Base-by-base conservation (phyloP, 1,140 invertebrate species). In the Pogonomyrmex californicus region DNA sequence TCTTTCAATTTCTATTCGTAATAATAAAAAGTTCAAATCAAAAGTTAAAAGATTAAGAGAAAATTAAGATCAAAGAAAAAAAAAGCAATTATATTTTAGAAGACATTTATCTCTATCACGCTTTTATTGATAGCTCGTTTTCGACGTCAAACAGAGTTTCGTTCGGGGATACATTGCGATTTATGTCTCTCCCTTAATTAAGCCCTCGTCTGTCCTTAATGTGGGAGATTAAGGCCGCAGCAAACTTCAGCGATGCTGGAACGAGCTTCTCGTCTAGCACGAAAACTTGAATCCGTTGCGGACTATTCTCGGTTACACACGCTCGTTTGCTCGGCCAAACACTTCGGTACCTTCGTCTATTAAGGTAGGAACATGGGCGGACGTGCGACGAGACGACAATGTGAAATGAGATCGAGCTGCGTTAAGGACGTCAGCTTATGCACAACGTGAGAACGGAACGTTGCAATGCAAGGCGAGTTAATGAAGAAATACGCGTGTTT, bases 101-200 rank as follows among this genome's bases (percentile, higher is more conserved):
- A 65, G 9, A 75, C 4, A 23, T 78, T 49, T 14, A 51, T 38
- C 63, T 56, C 56, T n/a, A 73, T 49, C 23, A 51, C 17, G 17
- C 30, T 65, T 63, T 41, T 51, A 63, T 65, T 36, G 30, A 78
- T 78, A 63, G 49, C 41, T 54, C n/a, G 47, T 78, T 23, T 23
- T 85, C 36, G 38, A 51, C n/a, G 47, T 51, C 41, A 38, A 10
- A 51, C 14, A 41, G 9, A 49, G 44, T 60, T 73, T 75, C n/a
- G 33, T 23, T 58, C 9, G 49, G 10, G 54, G 23, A 71, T 47
- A 36, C 54, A 86, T 88, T 75, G 89, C 78, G 79, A 88, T 90
- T 88, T 91, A 88, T 90, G 88, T 90, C 86, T 89, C 85, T 90
- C 75, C 63, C 78, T 91, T 92, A 90, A 90, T 90, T 90, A 90